Conservation (phyloP, 2,888 invertebrate genomes). For the Gerris lacustris region DNA sequence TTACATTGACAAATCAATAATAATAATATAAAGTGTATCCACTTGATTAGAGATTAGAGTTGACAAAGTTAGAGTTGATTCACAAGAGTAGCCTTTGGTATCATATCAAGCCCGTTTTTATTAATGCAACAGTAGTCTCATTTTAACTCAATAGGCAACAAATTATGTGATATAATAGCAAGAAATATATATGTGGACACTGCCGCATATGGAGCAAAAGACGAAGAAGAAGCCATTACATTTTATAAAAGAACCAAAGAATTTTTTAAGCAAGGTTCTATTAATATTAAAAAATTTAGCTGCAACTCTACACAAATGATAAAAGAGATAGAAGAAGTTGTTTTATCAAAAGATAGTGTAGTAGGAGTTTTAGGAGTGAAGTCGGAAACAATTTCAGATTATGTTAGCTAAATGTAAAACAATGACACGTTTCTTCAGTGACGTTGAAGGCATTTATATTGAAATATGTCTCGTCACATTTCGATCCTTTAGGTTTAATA, state of each 20-base stretch:
- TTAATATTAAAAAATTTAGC: background rate
- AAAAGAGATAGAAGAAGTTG: background rate
- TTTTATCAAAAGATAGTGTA: background rate
- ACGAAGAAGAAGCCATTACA: background rate
- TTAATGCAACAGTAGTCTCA: background rate
- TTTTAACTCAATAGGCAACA: background rate
- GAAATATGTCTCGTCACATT: background rate
- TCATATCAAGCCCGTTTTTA: background rate
- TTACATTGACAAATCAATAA: too few species aligned
- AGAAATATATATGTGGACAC: background rate
- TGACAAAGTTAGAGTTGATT: too few species aligned
- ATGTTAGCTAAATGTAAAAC: background rate
- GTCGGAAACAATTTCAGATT: background rate
- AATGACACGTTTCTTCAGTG: background rate
- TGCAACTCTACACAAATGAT: background rate
- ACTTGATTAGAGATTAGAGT: too few species aligned
- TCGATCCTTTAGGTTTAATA: background rate
- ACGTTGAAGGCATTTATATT: too few species aligned
- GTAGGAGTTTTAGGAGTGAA: background rate
- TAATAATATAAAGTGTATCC: too few species aligned
- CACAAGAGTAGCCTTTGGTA: too few species aligned
- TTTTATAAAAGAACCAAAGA: background rate
- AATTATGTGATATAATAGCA: background rate
- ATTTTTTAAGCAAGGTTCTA: background rate
- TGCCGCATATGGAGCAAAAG: background rate